A percentile compares a stretch with the other conserved stretches of the same genome.
Conservation (phyloP, 1,140 invertebrate species). For the Drosophila quadrilineata region DNA sequence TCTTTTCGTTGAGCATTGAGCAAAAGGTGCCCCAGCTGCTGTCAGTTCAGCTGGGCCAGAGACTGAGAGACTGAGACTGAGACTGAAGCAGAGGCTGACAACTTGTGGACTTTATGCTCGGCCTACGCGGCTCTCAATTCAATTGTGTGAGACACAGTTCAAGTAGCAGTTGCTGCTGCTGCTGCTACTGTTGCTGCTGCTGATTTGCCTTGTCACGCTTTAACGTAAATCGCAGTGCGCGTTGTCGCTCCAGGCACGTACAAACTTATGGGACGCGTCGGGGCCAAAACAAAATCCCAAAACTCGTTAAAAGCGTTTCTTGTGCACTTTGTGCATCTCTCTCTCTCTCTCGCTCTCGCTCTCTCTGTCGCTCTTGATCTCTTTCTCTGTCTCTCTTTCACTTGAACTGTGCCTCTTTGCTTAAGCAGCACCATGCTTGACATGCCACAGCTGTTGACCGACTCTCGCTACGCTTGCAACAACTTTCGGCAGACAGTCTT, state of each 20-base stretch:
- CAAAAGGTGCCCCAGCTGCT: too few relatives aligned
- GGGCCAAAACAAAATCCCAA: slow-evolving; percentile 46
- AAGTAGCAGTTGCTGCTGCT: slow-evolving; percentile 12
- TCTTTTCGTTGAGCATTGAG: too few relatives aligned
- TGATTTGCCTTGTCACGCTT: slow-evolving; percentile 37
- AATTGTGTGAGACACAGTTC: slow-evolving; percentile 26
- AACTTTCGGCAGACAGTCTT: too few relatives aligned
- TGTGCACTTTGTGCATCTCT: slow-evolving; percentile 26
- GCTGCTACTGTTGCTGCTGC: background rate
- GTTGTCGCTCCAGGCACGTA: slow-evolving; percentile 40
- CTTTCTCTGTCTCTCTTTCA: background rate
- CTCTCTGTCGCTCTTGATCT: background rate
- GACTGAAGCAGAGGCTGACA: slow-evolving; percentile 26
- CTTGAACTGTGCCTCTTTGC: slow-evolving; percentile 1
- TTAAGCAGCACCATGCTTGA: too few relatives aligned
- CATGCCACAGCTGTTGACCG: slow-evolving; percentile 24
- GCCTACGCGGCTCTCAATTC: slow-evolving; percentile 25
- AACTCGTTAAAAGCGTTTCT: slow-evolving; percentile 67
- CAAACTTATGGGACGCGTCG: slow-evolving; percentile 46
- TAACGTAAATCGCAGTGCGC: slow-evolving; percentile 55
- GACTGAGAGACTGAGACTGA: too few relatives aligned
- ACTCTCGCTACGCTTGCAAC: slow-evolving; percentile 15
- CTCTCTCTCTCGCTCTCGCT: background rate
- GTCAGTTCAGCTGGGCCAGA: too few relatives aligned
- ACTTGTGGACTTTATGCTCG: slow-evolving; percentile 38